Percentiles rank a stretch among this genome's conserved stretches.
phyloP scores from a whole-genome alignment of 2,888 invertebrate species.

The Calliscelio sp. region DNA sequence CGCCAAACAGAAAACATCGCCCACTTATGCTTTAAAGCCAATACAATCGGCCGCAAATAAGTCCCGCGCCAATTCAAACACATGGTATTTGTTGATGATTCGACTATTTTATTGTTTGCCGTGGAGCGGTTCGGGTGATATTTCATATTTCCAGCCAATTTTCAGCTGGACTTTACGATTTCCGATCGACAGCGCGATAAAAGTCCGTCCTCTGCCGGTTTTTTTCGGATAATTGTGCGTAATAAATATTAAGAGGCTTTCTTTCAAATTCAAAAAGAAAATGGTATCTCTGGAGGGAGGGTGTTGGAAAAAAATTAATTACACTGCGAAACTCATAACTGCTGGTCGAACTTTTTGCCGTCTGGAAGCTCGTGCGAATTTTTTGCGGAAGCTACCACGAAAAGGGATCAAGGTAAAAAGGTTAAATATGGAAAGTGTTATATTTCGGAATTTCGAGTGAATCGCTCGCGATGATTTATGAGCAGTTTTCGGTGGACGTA shows the following conservation, averaged over 20 bases:
- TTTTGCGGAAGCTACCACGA: slow-evolving; percentile 12
- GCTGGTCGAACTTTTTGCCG: slow-evolving; percentile 27
- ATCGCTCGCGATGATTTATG: slow-evolving; percentile 13
- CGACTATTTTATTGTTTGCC: slow-evolving; percentile 50
- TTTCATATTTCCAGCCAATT: slow-evolving; percentile 33
- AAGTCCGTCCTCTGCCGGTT: not conserved
- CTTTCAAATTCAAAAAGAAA: too few relatives aligned
- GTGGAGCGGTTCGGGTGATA: slow-evolving; percentile 37
- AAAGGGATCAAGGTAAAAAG: slow-evolving; percentile 3
- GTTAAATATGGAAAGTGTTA: slow-evolving; percentile 45
- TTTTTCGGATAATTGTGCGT: slow-evolving; percentile 16
- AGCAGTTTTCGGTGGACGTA: not conserved
- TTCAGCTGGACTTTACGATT: slow-evolving; percentile 17
- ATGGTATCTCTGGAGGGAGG: too few relatives aligned
- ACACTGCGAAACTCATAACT: slow-evolving; percentile 27
- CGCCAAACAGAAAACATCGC: slow-evolving; percentile 61
- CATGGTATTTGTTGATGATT: slow-evolving; percentile 51
- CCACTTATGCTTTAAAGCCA: slow-evolving; percentile 50
- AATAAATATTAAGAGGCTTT: slow-evolving; percentile 2
- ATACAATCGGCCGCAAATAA: slow-evolving; percentile 59
- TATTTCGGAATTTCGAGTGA: slow-evolving; percentile 19
- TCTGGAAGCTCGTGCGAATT: slow-evolving; percentile 45
- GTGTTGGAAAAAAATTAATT: slow-evolving; percentile 55
- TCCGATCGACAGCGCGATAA: slow-evolving; percentile 3
- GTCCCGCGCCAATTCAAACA: slow-evolving; percentile 52